A percentile compares a stretch with the other conserved stretches of the same genome.
These are phyloP conservation scores for Amorpha juglandis DNA, from an alignment of 2,888 invertebrate genomes.

Conservation along the genomic window DNA sequence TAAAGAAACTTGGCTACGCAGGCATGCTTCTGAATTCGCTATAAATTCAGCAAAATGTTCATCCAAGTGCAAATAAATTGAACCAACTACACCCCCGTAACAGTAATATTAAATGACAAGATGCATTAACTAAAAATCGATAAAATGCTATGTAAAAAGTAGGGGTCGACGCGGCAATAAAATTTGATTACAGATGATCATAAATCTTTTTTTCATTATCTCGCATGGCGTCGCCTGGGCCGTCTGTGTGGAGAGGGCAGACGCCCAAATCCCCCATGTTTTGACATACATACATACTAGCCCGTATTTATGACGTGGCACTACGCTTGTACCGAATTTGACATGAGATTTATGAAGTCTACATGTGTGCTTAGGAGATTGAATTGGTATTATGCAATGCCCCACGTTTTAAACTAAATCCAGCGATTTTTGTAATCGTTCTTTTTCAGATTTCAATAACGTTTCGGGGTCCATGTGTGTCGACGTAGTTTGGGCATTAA, in stretches of 20 bases:
- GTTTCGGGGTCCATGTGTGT: no score
- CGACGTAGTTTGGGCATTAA: no score
- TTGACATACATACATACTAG: conserved; percentile 76
- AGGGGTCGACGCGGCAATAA: conserved; percentile 74
- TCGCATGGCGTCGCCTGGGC: conserved; percentile 62
- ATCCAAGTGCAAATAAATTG: conserved; percentile 7
- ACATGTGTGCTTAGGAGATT: conserved; percentile 76
- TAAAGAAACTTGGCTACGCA: conserved; percentile 67
- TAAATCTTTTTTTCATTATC: conserved; percentile 84
- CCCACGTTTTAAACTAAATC: conserved; percentile 52
- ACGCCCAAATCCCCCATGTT: conserved; percentile 78
- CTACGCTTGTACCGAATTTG: conserved; percentile 64
- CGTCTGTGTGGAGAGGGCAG: conserved; percentile 62
- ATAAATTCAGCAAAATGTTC: conserved; percentile 26
- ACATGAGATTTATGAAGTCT: conserved; percentile 81
- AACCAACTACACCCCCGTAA: neutral
- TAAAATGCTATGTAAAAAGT: conserved; percentile 57
- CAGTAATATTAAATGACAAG: conserved; percentile 43
- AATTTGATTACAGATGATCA: conserved; percentile 82
- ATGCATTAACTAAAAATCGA: conserved; percentile 55
- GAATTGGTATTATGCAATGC: conserved; percentile 65
- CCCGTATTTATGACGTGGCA: conserved; percentile 74
- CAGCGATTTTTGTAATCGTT: conserved; percentile 48
- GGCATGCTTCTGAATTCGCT: conserved; percentile 50
- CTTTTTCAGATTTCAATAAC: conserved; percentile 26